phyloP scores from a whole-genome alignment of 2,888 invertebrate genomes.

The Ichneumoninae sp. region DNA sequence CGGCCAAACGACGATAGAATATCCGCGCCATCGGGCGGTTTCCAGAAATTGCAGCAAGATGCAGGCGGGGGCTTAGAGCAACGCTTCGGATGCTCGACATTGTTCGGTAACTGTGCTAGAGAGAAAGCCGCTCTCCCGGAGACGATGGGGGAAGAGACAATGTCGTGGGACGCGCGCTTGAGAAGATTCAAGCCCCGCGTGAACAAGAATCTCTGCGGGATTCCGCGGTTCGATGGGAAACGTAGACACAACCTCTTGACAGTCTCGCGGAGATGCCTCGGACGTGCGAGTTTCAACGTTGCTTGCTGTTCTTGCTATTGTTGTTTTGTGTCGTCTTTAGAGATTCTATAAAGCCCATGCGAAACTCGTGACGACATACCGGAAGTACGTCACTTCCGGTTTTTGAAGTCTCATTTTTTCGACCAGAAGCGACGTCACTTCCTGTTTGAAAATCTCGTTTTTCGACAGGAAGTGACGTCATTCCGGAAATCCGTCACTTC shows the following conservation, averaged over 20 bases:
- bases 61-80: constrained; percentile 16
- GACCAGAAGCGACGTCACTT: too few relatives aligned
- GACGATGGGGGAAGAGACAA: constrained; percentile 14
- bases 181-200: constrained; percentile 59
- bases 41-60: constrained; percentile 59
- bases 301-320: background rate
- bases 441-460: too few relatives aligned
- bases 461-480: background rate
- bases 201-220: constrained; percentile 60
- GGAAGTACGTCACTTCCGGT: too few relatives aligned
- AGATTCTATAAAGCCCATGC: too few relatives aligned
- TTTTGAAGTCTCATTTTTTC: too few relatives aligned
- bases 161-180: constrained; percentile 40
- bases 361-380: too few relatives aligned
- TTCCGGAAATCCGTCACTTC: background rate
- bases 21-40: constrained; percentile 21
- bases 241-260: constrained; percentile 19
- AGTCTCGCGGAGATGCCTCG: background rate
- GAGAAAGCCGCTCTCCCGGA: background rate
- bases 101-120: constrained; percentile 60
- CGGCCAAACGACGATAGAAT: constrained; percentile 33
- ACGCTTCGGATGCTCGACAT: constrained; percentile 59
- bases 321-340: background rate
- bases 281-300: background rate
- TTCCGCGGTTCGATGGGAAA: constrained; percentile 45